phyloP scores from a whole-genome alignment of 2,797 vertebrate species.

The Tamandua tetradactyla region DNA sequence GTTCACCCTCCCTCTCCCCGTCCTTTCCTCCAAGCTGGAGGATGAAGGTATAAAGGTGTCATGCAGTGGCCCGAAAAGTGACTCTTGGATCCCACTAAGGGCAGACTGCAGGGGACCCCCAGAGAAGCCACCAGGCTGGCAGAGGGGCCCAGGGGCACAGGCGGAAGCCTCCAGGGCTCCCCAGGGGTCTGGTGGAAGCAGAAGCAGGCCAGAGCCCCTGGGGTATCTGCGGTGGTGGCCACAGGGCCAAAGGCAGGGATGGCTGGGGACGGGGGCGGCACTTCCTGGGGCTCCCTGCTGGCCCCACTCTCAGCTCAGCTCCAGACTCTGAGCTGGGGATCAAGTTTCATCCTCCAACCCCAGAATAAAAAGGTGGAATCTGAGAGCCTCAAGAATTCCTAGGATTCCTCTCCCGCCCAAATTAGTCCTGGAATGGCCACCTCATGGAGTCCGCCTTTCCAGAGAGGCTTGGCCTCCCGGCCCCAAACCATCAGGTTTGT shows the following conservation, averaged over 20 bases:
- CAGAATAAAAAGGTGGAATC: conserved; percentile 64
- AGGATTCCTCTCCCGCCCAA: conserved; percentile 56
- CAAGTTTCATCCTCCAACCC: conserved; percentile 35
- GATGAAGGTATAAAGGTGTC: neutral
- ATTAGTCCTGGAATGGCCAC: conserved; percentile 58
- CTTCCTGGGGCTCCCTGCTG: neutral
- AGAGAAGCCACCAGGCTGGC: neutral
- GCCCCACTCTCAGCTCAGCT: neutral
- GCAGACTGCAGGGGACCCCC: neutral
- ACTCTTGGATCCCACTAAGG: neutral
- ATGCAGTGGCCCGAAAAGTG: neutral
- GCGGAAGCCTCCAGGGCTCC: no score
- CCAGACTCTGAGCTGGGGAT: neutral
- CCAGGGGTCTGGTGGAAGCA: neutral
- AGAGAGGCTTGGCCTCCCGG: neutral
- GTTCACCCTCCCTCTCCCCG: conserved; percentile 29
- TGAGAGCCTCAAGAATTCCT: conserved; percentile 65
- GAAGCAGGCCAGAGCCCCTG: neutral
- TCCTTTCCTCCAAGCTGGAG: neutral
- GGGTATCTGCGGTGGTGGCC: no score
- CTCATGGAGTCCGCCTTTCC: conserved; percentile 37
- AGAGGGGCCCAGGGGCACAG: neutral
- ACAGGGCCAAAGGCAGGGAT: neutral
- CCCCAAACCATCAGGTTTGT: neutral
- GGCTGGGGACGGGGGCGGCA: rapidly evolving